A percentile compares a stretch with the other conserved stretches of the same genome.
These are phyloP conservation scores for Fulica atra DNA, from an alignment of 2,113 vertebrate species.

Conservation along the genomic window DNA sequence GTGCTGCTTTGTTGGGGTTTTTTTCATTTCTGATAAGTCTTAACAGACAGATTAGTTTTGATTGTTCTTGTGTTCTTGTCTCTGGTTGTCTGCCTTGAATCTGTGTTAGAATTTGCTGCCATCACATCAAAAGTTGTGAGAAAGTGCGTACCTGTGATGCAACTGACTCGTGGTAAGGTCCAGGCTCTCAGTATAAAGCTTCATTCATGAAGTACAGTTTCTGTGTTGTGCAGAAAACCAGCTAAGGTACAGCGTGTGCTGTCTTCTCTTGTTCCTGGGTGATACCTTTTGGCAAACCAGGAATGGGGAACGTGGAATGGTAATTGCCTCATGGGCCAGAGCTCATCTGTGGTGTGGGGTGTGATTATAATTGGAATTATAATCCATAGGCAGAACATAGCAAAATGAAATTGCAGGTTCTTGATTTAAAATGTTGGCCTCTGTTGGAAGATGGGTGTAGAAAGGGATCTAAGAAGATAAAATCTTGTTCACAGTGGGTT, in stretches of 20 bases:
- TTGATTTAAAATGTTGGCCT: neutral
- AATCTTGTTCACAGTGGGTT: neutral
- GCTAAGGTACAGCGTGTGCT: neutral
- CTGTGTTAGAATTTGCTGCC: neutral
- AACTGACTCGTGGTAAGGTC: neutral
- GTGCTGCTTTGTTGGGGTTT: neutral
- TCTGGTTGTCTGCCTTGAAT: neutral
- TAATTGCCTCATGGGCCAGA: neutral
- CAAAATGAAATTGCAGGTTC: neutral
- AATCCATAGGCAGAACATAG: neutral
- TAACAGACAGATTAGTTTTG: neutral
- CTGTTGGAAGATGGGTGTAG: neutral
- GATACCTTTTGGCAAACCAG: neutral
- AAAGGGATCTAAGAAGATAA: neutral
- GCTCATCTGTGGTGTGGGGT: neutral
- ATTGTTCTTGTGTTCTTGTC: neutral
- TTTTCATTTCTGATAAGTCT: neutral
- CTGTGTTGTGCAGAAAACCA: neutral
- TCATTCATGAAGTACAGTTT: neutral
- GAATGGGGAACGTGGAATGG: neutral
- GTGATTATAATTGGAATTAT: neutral
- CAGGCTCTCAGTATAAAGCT: neutral
- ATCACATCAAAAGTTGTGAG: neutral
- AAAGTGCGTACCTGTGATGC: fast-evolving
- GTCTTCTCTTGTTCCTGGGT: neutral